phyloP scores from a whole-genome alignment of 2,797 vertebrate species.

The Manis crassicaudata region DNA sequence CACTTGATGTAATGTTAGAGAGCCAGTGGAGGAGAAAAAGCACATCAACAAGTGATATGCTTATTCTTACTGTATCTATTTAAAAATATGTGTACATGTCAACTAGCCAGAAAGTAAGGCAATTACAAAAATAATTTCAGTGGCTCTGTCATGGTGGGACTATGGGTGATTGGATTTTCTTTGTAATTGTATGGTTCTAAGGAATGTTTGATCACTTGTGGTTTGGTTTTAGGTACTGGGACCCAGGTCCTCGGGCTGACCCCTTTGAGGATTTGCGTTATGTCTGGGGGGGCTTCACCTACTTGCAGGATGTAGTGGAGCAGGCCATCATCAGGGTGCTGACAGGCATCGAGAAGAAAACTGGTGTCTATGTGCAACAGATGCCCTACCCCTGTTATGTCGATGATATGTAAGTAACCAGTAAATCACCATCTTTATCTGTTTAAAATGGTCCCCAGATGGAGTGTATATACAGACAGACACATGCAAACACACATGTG shows the following conservation, averaged over 20 bases:
- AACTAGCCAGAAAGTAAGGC: neutral
- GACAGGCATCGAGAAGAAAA: conserved; percentile 93
- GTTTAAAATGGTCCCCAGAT: neutral
- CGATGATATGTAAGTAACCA: conserved; percentile 94
- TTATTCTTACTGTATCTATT: neutral
- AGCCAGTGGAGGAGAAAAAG: accelerated
- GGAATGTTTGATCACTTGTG: neutral
- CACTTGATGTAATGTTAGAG: neutral
- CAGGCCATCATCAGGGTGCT: conserved; percentile 95
- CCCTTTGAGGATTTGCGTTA: conserved; percentile 98
- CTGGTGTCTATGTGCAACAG: conserved; percentile 96
- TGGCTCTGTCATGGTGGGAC: neutral
- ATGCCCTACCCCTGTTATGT: conserved; percentile 99
- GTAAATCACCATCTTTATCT: neutral
- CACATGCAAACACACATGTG: neutral
- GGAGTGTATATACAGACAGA: too few relatives aligned
- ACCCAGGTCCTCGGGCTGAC: conserved; percentile 97
- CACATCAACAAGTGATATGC: neutral
- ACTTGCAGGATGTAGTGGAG: conserved; percentile 96
- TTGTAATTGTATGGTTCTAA: neutral
- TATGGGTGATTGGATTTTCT: neutral
- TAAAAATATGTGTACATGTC: neutral
- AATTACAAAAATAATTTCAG: neutral
- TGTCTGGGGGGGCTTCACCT: conserved; percentile 97
- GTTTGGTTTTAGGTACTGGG: conserved; percentile 92